Conservation (phyloP, 2,113 vertebrate species). For the Gymnarchus niloticus region DNA sequence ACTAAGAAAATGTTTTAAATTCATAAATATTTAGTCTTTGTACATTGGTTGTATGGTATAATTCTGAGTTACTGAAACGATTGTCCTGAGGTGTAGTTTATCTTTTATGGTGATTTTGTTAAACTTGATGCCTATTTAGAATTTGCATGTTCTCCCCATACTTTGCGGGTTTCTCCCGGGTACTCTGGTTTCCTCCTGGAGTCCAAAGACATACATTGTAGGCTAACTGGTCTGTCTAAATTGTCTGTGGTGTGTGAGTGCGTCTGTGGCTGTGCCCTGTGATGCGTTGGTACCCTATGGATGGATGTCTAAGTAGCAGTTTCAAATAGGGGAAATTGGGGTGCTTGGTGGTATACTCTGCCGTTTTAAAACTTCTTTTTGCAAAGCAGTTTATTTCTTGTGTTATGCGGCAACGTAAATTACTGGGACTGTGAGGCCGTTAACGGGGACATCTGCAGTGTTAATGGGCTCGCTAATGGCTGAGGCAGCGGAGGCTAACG, state of each 20-base stretch:
- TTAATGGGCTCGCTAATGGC: slow-evolving; percentile 24
- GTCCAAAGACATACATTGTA: too few relatives aligned
- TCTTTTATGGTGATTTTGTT: not conserved
- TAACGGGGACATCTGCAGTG: slow-evolving; percentile 42
- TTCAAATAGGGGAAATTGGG: not conserved
- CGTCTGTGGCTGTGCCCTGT: too few relatives aligned
- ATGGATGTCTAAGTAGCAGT: not conserved
- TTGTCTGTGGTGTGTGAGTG: too few relatives aligned
- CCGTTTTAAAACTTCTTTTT: not conserved
- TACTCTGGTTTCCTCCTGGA: too few relatives aligned
- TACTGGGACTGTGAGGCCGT: slow-evolving; percentile 29
- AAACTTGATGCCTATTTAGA: too few relatives aligned
- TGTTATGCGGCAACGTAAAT: slow-evolving; percentile 36
- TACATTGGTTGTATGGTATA: not conserved
- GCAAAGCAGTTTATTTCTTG: slow-evolving; percentile 24
- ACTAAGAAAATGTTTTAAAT: too few relatives aligned
- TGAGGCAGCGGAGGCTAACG: not conserved
- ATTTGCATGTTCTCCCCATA: too few relatives aligned
- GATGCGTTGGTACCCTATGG: too few relatives aligned
- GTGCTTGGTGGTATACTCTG: not conserved
- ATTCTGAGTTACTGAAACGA: not conserved
- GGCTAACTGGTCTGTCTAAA: too few relatives aligned
- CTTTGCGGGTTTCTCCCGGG: too few relatives aligned
- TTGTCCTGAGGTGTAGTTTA: not conserved
- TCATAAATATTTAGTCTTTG: too few relatives aligned